Evolutionary conservation across 2,113 vertebrate species (phyloP).

Genomic region (Odontesthes bonariensis): DNA sequence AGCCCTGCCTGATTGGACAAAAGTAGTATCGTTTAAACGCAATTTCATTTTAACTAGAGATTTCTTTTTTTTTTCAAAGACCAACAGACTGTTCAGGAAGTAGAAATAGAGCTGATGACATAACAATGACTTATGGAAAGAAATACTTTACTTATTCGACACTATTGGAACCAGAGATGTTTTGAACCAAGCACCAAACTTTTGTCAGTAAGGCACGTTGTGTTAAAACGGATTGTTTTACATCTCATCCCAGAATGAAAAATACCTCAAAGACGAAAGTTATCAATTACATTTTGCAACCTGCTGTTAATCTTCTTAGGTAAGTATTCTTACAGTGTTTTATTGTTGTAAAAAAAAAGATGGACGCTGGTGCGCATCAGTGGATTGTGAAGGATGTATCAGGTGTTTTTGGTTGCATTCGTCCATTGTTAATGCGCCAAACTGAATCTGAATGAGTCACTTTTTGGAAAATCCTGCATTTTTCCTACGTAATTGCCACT

Average conservation of each 20-base stretch:
- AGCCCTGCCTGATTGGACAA: neutral
- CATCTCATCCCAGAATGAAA: neutral
- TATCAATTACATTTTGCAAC: too few relatives aligned
- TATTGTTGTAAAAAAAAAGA: neutral
- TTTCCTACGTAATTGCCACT: neutral
- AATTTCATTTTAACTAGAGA: neutral
- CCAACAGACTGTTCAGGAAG: too few relatives aligned
- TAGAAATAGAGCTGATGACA: too few relatives aligned
- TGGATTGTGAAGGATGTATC: neutral
- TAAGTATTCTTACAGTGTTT: neutral
- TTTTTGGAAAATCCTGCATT: neutral
- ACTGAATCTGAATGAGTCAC: neutral
- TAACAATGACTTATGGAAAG: too few relatives aligned
- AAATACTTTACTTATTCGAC: too few relatives aligned
- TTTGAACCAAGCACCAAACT: too few relatives aligned
- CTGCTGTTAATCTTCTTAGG: too few relatives aligned
- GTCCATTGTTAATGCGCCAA: neutral
- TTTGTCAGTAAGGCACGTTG: too few relatives aligned
- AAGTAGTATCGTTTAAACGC: neutral
- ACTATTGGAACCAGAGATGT: too few relatives aligned
- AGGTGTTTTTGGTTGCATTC: neutral
- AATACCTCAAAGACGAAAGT: too few relatives aligned
- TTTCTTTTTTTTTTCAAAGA: neutral
- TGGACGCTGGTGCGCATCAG: neutral
- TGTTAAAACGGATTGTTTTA: neutral